These are phyloP conservation scores for Lasioglossum pauxillum DNA, from an alignment of 2,888 invertebrate genomes.

Conservation along the genomic window DNA sequence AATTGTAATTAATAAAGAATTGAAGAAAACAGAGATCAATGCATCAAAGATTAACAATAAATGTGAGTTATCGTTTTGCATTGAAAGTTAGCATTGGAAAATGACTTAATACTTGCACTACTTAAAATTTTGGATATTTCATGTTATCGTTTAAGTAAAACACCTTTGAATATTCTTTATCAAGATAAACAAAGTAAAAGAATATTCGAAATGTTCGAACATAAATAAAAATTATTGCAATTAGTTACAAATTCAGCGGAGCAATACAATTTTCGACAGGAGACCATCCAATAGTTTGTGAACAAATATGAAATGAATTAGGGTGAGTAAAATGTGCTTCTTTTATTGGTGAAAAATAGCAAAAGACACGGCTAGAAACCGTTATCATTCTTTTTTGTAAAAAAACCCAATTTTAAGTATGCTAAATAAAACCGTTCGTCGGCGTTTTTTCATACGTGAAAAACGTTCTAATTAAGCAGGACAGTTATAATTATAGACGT, in stretches of 20 bases:
- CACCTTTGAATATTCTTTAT: neutral
- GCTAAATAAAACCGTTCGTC: neutral
- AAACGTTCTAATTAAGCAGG: slow-evolving; percentile 34
- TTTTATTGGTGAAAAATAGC: neutral
- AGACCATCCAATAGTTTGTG: neutral
- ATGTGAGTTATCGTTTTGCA: neutral
- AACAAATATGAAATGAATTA: neutral
- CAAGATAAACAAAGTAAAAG: neutral
- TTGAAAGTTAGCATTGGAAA: neutral
- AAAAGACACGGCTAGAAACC: neutral
- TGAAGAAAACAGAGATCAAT: neutral
- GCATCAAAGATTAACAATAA: neutral
- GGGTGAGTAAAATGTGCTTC: neutral
- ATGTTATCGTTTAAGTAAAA: neutral
- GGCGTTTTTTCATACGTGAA: slow-evolving; percentile 21
- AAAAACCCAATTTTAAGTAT: neutral
- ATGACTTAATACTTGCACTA: neutral
- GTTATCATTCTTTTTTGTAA: neutral
- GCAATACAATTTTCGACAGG: neutral
- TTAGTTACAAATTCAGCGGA: neutral
- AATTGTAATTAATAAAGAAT: neutral
- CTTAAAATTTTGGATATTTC: neutral
- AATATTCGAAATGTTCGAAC: neutral
- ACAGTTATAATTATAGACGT: slow-evolving; percentile 37
- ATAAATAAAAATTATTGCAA: neutral